These are phyloP conservation scores for Ashinkailepas kermadecensis DNA, from an alignment of 2,888 invertebrate species.

Conservation along the genomic window DNA sequence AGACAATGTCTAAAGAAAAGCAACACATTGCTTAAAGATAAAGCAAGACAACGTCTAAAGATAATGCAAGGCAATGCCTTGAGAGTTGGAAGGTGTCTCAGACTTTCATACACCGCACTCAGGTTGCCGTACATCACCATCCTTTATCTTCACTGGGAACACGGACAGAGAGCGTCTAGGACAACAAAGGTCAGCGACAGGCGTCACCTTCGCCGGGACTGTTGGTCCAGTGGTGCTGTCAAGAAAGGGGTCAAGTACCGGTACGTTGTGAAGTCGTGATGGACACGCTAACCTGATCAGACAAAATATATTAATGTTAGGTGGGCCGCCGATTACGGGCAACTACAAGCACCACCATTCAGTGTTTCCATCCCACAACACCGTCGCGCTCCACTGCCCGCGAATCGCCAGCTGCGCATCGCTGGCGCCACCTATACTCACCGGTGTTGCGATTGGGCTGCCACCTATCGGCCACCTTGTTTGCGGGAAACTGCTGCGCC, in stretches of 20 bases:
- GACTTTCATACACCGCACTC: too few species aligned
- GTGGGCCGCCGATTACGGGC: neutral
- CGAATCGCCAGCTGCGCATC: too few species aligned
- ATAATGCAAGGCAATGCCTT: too few species aligned
- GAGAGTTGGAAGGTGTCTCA: too few species aligned
- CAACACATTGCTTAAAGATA: too few species aligned
- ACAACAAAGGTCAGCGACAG: too few species aligned
- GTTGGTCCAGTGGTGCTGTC: neutral
- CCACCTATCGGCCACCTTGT: constrained; percentile 12
- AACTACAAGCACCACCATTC: neutral
- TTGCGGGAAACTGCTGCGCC: neutral
- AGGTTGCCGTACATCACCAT: too few species aligned
- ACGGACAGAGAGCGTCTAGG: too few species aligned
- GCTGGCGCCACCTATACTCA: neutral
- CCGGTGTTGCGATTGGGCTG: neutral
- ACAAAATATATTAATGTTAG: neutral
- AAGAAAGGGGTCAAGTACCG: neutral
- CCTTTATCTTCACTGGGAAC: too few species aligned
- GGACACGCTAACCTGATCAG: neutral
- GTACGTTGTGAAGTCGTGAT: neutral
- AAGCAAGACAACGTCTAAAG: too few species aligned
- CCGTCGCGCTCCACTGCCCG: neutral
- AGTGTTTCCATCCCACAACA: neutral
- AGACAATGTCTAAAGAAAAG: too few species aligned
- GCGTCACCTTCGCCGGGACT: too few species aligned